Percentiles rank a stretch among this genome's conserved stretches.
Evolutionary conservation across 2,888 invertebrate species (phyloP).

Genomic region (Troides oblongomaculatus): DNA sequence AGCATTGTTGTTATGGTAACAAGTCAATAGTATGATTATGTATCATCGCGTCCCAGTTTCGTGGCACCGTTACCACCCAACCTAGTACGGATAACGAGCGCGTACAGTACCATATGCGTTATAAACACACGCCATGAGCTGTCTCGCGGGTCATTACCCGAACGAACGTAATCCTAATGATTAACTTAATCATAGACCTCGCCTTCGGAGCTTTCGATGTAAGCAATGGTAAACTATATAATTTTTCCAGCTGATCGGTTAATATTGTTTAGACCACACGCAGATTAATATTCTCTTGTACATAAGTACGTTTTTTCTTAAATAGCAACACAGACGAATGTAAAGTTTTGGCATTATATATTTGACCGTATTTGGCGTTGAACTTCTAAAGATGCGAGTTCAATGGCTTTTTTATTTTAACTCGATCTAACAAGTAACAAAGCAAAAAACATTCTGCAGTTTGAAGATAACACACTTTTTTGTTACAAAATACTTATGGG

Average conservation of each 20-base stretch:
- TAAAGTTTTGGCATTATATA: neutral
- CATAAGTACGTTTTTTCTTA: no score
- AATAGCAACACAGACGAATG: neutral
- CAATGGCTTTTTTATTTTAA: no score
- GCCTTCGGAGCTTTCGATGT: slow-evolving; percentile 19
- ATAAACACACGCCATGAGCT: slow-evolving; percentile 49
- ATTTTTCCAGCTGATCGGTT: slow-evolving; percentile 12
- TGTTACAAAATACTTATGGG: no score
- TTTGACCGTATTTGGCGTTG: no score
- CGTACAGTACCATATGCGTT: slow-evolving; percentile 46
- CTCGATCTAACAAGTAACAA: no score
- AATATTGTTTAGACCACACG: slow-evolving; percentile 16
- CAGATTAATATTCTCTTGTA: neutral
- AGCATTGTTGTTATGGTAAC: slow-evolving; percentile 58
- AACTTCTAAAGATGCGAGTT: no score
- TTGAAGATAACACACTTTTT: no score
- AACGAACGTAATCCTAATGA: slow-evolving; percentile 40
- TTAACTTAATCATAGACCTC: slow-evolving; percentile 18
- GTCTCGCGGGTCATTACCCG: slow-evolving; percentile 52
- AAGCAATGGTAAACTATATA: slow-evolving; percentile 14
- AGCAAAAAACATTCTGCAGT: no score
- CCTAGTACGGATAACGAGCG: slow-evolving; percentile 67
- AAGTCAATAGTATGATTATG: slow-evolving; percentile 77
- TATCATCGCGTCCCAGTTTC: slow-evolving; percentile 67
- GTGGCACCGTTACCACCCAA: slow-evolving; percentile 58